Conservation (phyloP, 1,140 invertebrate species). For the Dolichoris vasculosae region DNA sequence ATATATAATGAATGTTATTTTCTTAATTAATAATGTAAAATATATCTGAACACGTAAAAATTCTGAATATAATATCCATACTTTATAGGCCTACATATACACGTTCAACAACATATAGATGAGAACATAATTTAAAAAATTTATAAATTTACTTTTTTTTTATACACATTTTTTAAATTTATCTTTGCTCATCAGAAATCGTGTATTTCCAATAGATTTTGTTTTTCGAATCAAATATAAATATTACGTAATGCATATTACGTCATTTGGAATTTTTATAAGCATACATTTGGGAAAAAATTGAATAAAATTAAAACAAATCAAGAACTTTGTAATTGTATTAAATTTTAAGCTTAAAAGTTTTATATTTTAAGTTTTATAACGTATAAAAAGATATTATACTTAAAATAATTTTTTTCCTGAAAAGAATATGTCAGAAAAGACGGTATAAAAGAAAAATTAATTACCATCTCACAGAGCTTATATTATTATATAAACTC, state of each 20-base stretch:
- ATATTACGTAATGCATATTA: neutral
- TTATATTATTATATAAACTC: constrained; percentile 3
- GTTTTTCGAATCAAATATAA: neutral
- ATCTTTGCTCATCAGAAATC: too few species aligned
- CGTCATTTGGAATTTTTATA: neutral
- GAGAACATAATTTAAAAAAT: too few species aligned
- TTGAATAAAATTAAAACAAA: neutral
- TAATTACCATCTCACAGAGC: neutral
- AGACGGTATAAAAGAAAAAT: neutral
- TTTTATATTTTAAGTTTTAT: neutral
- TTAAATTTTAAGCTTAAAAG: neutral
- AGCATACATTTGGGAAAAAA: neutral
- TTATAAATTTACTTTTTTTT: too few species aligned
- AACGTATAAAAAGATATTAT: neutral
- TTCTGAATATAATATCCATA: too few species aligned
- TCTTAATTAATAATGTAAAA: too few species aligned
- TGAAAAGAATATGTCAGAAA: neutral
- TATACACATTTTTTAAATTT: too few species aligned
- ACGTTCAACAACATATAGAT: too few species aligned
- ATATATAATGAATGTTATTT: too few species aligned
- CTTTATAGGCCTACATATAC: too few species aligned
- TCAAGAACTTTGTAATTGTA: constrained; percentile 2
- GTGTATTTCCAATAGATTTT: too few species aligned
- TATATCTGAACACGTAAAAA: too few species aligned
- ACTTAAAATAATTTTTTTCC: neutral